Percentiles rank a stretch among this genome's conserved stretches.
Conservation (phyloP, 2,113 vertebrate species). For the Danionella cerebrum region DNA sequence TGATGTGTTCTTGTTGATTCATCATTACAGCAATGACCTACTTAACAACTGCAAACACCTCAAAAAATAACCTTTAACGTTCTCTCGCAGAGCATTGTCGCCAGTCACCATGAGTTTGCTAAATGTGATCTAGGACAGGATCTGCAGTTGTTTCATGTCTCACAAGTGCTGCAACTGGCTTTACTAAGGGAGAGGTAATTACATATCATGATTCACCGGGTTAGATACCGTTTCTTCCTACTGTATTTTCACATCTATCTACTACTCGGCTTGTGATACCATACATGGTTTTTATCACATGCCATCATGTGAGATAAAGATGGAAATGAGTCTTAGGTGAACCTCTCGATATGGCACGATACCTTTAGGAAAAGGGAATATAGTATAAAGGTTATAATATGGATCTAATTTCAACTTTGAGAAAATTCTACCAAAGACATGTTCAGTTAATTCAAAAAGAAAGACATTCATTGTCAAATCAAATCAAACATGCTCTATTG, state of each 20-base stretch:
- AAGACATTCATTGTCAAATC: not conserved
- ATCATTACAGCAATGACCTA: not conserved
- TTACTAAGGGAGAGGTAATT: not conserved
- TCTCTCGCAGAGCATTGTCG: not conserved
- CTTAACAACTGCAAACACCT: not conserved
- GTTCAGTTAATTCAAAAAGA: not conserved
- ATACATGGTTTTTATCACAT: not conserved
- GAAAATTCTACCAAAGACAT: no score
- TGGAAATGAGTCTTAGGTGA: not conserved
- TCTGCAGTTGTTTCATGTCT: not conserved
- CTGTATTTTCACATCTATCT: not conserved
- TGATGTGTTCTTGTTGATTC: not conserved
- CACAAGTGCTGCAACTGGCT: not conserved
- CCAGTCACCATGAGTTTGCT: not conserved
- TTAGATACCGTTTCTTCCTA: not conserved
- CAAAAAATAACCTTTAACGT: not conserved
- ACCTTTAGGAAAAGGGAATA: not conserved
- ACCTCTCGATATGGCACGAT: not conserved
- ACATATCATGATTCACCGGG: not conserved
- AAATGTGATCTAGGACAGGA: not conserved
- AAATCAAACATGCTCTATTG: not conserved
- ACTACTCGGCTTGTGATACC: not conserved
- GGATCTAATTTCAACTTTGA: no score
- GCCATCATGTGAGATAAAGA: not conserved
- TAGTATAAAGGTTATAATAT: no score